Conservation (phyloP, 2,797 vertebrate genomes). For the Sandelia bainsii region DNA sequence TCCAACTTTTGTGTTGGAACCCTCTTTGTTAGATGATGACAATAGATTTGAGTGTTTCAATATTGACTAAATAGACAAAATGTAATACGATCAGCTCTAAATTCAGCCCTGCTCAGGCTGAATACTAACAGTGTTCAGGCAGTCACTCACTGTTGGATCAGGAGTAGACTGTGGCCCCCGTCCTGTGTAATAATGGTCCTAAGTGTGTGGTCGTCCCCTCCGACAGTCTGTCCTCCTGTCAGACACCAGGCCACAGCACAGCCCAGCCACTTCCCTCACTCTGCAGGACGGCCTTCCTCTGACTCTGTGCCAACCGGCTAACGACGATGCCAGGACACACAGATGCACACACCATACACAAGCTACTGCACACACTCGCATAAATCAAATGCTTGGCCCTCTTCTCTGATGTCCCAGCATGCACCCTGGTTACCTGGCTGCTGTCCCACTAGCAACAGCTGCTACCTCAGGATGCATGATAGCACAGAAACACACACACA, state of each 20-base stretch:
- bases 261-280: slow-evolving; percentile 45
- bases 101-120: not conserved
- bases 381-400: slow-evolving; percentile 67
- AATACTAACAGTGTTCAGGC: not conserved
- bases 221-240: slow-evolving; percentile 64
- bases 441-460: slow-evolving; percentile 75
- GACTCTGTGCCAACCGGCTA: slow-evolving; percentile 57
- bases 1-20: too few species aligned
- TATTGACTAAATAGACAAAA: not conserved
- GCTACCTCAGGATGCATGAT: slow-evolving; percentile 65
- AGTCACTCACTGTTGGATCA: slow-evolving; percentile 4
- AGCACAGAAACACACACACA: slow-evolving; percentile 22
- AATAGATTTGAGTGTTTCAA: not conserved
- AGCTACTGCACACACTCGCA: slow-evolving; percentile 49
- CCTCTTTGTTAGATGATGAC: not conserved
- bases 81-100: not conserved
- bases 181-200: slow-evolving; percentile 46
- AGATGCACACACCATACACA: slow-evolving; percentile 53
- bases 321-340: slow-evolving; percentile 44
- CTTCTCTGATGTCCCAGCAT: slow-evolving; percentile 70
- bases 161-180: slow-evolving; percentile 24
- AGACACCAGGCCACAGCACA: slow-evolving; percentile 40
- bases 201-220: slow-evolving; percentile 49
- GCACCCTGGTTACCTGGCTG: slow-evolving; percentile 71
- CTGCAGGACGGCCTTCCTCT: slow-evolving; percentile 54